These are phyloP conservation scores for Rhea americana DNA, from an alignment of 2,113 vertebrate genomes.

Conservation along the genomic window DNA sequence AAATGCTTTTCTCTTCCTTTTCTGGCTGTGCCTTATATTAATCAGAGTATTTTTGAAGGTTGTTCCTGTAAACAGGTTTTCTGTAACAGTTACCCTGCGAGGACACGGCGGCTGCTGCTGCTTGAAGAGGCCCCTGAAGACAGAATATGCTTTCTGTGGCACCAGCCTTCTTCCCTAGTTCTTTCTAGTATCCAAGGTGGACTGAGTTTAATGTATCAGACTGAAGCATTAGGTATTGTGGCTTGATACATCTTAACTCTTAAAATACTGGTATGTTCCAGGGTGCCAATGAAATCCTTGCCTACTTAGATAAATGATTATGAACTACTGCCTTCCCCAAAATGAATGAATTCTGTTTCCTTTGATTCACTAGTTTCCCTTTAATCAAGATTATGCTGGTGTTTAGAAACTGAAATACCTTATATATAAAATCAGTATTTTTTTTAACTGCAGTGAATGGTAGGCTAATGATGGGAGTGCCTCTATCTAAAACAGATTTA, in stretches of 20 bases:
- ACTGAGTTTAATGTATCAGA: background rate
- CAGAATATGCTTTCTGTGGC: background rate
- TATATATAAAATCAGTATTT: background rate
- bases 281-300: background rate
- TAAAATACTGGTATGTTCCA: background rate
- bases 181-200: rapidly evolving
- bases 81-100: background rate
- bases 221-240: background rate
- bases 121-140: background rate
- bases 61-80: background rate
- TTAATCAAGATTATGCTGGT: background rate
- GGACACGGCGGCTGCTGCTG: background rate
- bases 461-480: background rate
- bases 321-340: rapidly evolving
- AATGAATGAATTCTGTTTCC: background rate
- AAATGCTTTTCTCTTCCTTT: background rate
- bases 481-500: background rate
- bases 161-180: background rate
- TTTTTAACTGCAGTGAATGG: background rate
- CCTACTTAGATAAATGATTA: background rate
- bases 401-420: background rate
- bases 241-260: background rate
- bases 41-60: background rate
- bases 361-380: background rate
- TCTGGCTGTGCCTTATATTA: background rate